Conservation (phyloP, 1,140 invertebrate genomes). For the Papilio helenus region DNA sequence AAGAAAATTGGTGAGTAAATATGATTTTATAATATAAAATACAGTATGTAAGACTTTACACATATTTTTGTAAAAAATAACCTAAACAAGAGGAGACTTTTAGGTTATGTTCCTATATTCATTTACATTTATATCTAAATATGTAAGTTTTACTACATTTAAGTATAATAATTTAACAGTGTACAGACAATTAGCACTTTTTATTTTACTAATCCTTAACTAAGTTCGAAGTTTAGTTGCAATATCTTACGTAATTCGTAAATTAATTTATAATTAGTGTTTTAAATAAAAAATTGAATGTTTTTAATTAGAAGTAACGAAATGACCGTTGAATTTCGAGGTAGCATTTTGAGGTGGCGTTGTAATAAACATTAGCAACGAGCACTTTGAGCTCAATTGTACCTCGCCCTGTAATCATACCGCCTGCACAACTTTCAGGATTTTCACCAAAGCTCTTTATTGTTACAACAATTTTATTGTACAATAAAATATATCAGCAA, state of each 20-base stretch:
- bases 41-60: neutral
- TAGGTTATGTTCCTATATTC: too few relatives aligned
- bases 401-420: slow-evolving; percentile 21
- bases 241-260: neutral
- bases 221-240: neutral
- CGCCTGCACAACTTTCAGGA: neutral
- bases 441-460: neutral
- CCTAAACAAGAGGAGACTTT: too few relatives aligned
- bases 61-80: too few relatives aligned
- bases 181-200: too few relatives aligned
- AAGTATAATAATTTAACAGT: too few relatives aligned
- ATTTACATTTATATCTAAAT: too few relatives aligned
- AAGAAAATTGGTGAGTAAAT: neutral
- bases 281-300: neutral
- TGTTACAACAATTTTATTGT: neutral
- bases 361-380: slow-evolving; percentile 16
- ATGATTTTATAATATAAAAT: neutral
- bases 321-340: slow-evolving; percentile 16
- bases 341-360: slow-evolving; percentile 8
- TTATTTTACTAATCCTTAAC: neutral
- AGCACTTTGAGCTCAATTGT: slow-evolving; percentile 15
- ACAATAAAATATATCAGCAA: neutral
- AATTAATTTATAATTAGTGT: neutral
- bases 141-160: too few relatives aligned
- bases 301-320: neutral